These are phyloP conservation scores for Esox lucius DNA, from an alignment of 2,797 vertebrate genomes.

Conservation along the genomic window DNA sequence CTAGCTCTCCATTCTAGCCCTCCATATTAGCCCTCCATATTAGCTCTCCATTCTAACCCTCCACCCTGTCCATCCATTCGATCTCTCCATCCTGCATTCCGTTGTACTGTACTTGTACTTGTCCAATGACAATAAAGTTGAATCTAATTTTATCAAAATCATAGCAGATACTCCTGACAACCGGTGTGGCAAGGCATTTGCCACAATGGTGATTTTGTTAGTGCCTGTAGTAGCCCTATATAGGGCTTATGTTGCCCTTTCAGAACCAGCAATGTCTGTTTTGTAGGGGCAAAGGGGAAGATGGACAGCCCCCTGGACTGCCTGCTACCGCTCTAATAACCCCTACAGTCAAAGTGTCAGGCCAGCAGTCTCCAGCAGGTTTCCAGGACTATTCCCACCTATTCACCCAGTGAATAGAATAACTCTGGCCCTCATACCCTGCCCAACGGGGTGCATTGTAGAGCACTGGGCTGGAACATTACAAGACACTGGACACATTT, in stretches of 20 bases:
- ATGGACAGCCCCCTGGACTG: constrained; percentile 12
- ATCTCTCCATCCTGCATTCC: too few species aligned
- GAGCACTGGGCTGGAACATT: constrained; percentile 3
- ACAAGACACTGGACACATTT: constrained; percentile 8
- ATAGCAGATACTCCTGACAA: too few species aligned
- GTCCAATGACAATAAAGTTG: too few species aligned
- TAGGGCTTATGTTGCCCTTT: not conserved
- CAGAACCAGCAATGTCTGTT: not conserved
- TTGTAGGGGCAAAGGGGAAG: not conserved
- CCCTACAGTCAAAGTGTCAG: constrained; percentile 42
- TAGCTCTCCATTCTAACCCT: too few species aligned
- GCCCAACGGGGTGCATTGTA: constrained; percentile 7
- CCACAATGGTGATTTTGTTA: too few species aligned
- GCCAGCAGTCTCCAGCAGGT: constrained; percentile 4
- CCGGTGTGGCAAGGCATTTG: too few species aligned
- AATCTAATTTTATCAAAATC: too few species aligned
- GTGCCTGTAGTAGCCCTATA: not conserved
- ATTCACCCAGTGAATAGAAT: constrained; percentile 22
- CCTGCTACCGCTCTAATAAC: constrained; percentile 32
- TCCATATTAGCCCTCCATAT: too few species aligned
- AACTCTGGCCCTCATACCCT: constrained; percentile 6
- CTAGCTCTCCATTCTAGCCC: too few species aligned
- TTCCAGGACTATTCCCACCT: not conserved
- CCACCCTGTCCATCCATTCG: too few species aligned
- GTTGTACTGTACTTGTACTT: too few species aligned